Evolutionary conservation across 2,113 vertebrate species (phyloP).

Genomic region (Rhinoderma darwinii): DNA sequence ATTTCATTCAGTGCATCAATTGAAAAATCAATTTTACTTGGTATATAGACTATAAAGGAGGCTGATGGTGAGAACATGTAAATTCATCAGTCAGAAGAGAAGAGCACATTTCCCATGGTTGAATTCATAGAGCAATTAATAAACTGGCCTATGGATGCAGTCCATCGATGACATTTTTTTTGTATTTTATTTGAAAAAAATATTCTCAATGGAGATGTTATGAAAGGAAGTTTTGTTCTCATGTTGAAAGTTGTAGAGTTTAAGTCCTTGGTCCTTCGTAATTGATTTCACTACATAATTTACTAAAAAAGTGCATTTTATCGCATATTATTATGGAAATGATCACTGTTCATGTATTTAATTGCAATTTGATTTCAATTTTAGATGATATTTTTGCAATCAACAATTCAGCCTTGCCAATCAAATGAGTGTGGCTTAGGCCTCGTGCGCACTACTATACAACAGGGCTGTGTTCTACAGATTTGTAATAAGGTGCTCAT

Average conservation of each 20-base stretch:
- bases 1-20: not conserved
- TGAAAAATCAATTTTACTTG: slow-evolving; percentile 15
- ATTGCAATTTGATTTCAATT: not conserved
- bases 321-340: not conserved
- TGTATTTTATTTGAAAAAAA: no score
- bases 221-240: not conserved
- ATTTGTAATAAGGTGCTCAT: no score
- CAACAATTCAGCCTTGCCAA: no score
- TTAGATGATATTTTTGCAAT: no score
- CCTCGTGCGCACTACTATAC: no score
- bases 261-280: not conserved
- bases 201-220: not conserved
- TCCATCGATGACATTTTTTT: not conserved
- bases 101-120: not conserved
- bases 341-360: not conserved
- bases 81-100: not conserved
- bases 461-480: no score
- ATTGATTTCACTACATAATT: not conserved
- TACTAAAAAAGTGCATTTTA: not conserved
- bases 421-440: no score
- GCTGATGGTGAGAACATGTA: not conserved
- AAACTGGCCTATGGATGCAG: not conserved
- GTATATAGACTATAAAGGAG: not conserved
- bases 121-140: not conserved
- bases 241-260: not conserved